These are phyloP conservation scores for Calliphora vomitoria DNA, from an alignment of 2,888 invertebrate genomes.

Conservation along the genomic window DNA sequence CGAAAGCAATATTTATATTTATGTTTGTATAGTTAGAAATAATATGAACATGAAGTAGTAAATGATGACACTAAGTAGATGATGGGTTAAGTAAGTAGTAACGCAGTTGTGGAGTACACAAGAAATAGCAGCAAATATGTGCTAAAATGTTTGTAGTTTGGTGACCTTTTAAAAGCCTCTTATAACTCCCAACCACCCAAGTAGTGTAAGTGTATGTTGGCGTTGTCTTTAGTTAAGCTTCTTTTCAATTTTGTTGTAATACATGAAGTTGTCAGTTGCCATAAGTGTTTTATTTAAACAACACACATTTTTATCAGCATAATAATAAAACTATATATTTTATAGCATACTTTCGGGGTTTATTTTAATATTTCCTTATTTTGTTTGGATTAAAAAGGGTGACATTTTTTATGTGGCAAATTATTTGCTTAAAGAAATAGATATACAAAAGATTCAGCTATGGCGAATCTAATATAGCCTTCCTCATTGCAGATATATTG, in stretches of 20 bases:
- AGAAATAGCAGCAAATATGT: constrained; percentile 39
- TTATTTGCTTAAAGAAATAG: constrained; percentile 12
- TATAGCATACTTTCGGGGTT: constrained; percentile 23
- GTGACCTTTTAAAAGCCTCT: constrained; percentile 57
- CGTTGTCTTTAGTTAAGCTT: neutral
- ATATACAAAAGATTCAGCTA: neutral
- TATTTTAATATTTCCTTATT: neutral
- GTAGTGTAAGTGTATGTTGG: constrained; percentile 48
- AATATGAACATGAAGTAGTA: constrained; percentile 71
- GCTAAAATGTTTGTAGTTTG: constrained; percentile 50
- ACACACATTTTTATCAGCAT: neutral
- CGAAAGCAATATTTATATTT: constrained; percentile 6
- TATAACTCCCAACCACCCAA: constrained; percentile 56
- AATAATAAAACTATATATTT: constrained; percentile 48
- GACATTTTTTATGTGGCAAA: constrained; percentile 10
- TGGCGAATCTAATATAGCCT: too few relatives aligned
- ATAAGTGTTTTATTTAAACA: constrained; percentile 38
- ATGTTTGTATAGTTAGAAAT: constrained; percentile 31
- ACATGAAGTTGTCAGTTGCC: constrained; percentile 59
- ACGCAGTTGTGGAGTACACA: too few relatives aligned
- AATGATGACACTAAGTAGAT: constrained; percentile 73
- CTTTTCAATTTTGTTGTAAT: neutral
- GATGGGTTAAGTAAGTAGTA: constrained; percentile 35
- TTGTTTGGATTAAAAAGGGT: constrained; percentile 6
- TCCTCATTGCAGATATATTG: too few relatives aligned